Conservation (phyloP, 2,797 vertebrate genomes). For the Argya squamiceps region DNA sequence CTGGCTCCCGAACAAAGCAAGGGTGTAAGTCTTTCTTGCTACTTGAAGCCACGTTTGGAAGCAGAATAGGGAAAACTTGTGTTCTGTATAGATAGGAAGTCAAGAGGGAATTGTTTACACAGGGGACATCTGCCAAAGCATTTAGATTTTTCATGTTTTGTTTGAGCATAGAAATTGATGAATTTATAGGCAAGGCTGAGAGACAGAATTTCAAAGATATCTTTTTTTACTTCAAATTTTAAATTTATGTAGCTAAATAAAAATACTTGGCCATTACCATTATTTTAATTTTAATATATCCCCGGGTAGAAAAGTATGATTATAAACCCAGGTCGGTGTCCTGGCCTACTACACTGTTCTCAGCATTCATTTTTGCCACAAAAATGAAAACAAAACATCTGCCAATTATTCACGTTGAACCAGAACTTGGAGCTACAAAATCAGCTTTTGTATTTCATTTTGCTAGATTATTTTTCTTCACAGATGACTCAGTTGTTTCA, state of each 20-base stretch:
- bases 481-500: background rate
- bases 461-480: background rate
- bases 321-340: background rate
- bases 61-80: background rate
- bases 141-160: background rate
- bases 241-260: background rate
- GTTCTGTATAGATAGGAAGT: background rate
- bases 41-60: accelerated
- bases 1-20: background rate
- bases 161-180: background rate
- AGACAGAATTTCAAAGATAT: background rate
- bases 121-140: background rate
- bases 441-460: background rate
- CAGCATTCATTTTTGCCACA: background rate
- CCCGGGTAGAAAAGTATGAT: background rate
- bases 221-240: background rate
- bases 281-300: background rate
- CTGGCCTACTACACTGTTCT: background rate
- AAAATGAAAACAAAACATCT: background rate
- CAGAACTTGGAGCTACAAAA: background rate
- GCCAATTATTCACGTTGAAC: background rate
- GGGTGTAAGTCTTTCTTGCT: background rate
- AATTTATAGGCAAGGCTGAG: background rate
- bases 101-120: background rate
- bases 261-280: background rate